phyloP scores from a whole-genome alignment of 1,140 invertebrate species.

The Manduca sexta region DNA sequence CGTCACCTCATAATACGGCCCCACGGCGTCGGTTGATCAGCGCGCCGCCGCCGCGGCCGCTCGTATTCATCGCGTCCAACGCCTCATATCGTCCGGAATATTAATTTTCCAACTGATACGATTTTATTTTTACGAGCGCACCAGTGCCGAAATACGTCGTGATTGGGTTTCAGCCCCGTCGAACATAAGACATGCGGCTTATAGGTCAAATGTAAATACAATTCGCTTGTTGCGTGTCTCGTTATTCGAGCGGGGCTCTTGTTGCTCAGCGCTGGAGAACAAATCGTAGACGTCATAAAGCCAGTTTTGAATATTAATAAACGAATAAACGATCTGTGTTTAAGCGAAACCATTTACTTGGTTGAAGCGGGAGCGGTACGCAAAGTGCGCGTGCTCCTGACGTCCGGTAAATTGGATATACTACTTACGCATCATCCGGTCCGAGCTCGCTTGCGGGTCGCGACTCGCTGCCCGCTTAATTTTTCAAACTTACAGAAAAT shows the following conservation, averaged over 20 bases:
- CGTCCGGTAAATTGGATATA: conserved; percentile 21
- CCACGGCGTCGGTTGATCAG: too few relatives aligned
- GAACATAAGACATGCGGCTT: conserved; percentile 41
- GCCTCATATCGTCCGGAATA: background rate
- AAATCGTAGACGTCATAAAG: conserved; percentile 61
- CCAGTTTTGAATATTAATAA: conserved; percentile 64
- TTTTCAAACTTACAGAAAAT: conserved; percentile 7
- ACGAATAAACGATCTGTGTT: conserved; percentile 48
- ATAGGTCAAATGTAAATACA: conserved; percentile 63
- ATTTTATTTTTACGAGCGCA: background rate
- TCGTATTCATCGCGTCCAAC: background rate
- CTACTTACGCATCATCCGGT: conserved; percentile 13
- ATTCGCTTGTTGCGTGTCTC: conserved; percentile 57
- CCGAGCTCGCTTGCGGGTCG: background rate
- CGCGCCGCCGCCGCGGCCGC: too few relatives aligned
- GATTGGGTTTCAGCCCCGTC: conserved; percentile 12
- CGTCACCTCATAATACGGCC: too few relatives aligned
- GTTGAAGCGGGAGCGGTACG: conserved; percentile 27
- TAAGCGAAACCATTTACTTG: conserved; percentile 35
- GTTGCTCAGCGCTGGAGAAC: conserved; percentile 42
- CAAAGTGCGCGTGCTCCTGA: conserved; percentile 35
- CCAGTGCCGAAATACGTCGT: conserved; percentile 14
- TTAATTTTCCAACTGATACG: background rate
- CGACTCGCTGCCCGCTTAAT: conserved; percentile 3
- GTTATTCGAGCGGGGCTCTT: conserved; percentile 41